Conservation (phyloP, 1,140 invertebrate species). For the Metaphire vulgaris region DNA sequence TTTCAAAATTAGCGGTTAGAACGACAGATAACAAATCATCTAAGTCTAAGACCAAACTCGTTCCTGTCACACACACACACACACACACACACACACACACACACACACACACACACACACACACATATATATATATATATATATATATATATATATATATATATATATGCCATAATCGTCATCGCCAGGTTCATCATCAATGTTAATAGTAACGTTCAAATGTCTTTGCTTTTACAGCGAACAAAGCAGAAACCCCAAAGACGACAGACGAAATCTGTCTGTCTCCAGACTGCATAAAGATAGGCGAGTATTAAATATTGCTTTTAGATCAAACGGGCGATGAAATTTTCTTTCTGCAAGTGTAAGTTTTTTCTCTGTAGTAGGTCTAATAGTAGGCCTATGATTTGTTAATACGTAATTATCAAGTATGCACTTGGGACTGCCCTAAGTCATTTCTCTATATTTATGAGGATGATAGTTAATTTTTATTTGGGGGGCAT, state of each 20-base stretch:
- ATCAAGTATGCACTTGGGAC: not conserved
- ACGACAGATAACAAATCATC: not conserved
- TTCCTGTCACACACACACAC: not conserved
- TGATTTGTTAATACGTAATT: not conserved
- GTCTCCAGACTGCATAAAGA: not conserved
- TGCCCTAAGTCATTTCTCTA: not conserved
- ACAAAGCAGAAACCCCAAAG: not conserved
- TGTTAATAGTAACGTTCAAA: not conserved
- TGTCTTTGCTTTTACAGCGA: not conserved
- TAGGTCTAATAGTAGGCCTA: not conserved
- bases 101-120: too few species aligned
- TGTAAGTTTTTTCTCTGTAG: not conserved
- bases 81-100: not conserved
- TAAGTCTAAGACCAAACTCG: not conserved
- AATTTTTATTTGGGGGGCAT: too few species aligned
- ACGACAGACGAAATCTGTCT: not conserved
- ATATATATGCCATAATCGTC: not conserved
- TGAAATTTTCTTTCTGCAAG: not conserved
- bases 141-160: too few species aligned
- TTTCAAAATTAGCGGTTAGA: too few species aligned
- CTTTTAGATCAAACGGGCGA: too few species aligned
- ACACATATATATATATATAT: too few species aligned
- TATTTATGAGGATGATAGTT: not conserved
- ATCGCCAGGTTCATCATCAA: not conserved
- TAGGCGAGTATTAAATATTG: too few species aligned